phyloP scores from a whole-genome alignment of 2,797 vertebrate species.

The Heterohyrax brucei region DNA sequence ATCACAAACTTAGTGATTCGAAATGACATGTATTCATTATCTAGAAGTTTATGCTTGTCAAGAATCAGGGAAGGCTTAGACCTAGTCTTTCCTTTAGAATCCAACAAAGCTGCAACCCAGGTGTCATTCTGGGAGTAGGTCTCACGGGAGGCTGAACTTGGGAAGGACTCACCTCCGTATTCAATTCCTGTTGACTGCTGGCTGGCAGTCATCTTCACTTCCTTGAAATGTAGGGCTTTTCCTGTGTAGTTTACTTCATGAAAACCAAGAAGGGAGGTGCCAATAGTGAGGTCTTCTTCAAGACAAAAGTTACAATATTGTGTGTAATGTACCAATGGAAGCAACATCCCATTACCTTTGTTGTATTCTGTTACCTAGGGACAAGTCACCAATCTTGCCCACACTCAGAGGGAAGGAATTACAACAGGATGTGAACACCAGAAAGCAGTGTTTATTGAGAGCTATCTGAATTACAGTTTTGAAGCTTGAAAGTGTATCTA shows the following conservation, averaged over 20 bases:
- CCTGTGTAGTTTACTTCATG: neutral
- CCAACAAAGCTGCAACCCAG: neutral
- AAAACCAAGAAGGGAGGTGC: neutral
- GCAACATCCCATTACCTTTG: neutral
- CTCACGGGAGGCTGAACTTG: neutral
- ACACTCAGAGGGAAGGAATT: neutral
- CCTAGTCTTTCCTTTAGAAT: neutral
- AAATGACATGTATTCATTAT: neutral
- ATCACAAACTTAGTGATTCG: neutral
- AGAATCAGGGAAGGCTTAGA: neutral
- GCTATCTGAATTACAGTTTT: neutral
- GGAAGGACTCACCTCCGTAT: neutral
- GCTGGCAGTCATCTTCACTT: neutral
- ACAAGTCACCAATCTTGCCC: neutral
- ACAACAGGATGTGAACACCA: neutral
- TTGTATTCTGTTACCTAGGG: neutral
- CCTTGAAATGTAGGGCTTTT: neutral
- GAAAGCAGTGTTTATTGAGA: neutral
- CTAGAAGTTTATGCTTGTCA: neutral
- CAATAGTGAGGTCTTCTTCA: neutral
- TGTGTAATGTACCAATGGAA: neutral
- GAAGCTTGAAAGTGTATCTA: neutral
- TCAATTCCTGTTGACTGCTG: neutral
- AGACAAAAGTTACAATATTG: neutral
- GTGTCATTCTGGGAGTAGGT: neutral